A percentile compares a stretch with the other conserved stretches of the same genome.
These are phyloP conservation scores for Fistularia commersonii DNA, from an alignment of 2,797 vertebrate species.

Conservation along the genomic window DNA sequence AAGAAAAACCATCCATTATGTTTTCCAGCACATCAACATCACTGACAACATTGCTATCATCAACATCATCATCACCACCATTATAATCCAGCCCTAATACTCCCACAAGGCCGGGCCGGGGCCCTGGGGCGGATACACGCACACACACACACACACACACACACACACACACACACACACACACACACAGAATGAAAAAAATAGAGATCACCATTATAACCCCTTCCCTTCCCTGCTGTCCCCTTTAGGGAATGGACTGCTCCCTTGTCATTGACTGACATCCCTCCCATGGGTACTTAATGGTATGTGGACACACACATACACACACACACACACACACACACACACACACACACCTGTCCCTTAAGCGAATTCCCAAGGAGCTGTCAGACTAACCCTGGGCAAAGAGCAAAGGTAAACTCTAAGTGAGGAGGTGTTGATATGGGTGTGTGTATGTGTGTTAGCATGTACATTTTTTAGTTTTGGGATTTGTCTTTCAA, in stretches of 20 bases:
- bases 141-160: slow-evolving; percentile 1
- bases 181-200: slow-evolving; percentile 13
- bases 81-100: slow-evolving; percentile 11
- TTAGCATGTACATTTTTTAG: neutral
- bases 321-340: slow-evolving; percentile 18
- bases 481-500: neutral
- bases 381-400: slow-evolving; percentile 48
- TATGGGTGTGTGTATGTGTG: slow-evolving; percentile 2
- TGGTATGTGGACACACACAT: slow-evolving; percentile 34
- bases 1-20: neutral
- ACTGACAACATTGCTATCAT: slow-evolving; percentile 6
- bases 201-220: slow-evolving; percentile 56
- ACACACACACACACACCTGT: slow-evolving; percentile 10
- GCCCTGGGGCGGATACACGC: slow-evolving; percentile 4
- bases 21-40: neutral
- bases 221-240: slow-evolving; percentile 50
- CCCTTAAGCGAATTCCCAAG: slow-evolving; percentile 37
- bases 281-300: slow-evolving; percentile 60
- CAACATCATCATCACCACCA: slow-evolving; percentile 8
- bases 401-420: slow-evolving; percentile 37
- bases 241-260: slow-evolving; percentile 65
- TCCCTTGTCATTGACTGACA: slow-evolving; percentile 66
- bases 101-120: slow-evolving; percentile 9
- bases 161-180: slow-evolving; percentile 15
- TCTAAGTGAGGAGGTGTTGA: slow-evolving; percentile 21